Evolutionary conservation across 2,888 invertebrate species (phyloP), one percentile per base, ranked within the genome.

Genomic region (Alitta virens): DNA sequence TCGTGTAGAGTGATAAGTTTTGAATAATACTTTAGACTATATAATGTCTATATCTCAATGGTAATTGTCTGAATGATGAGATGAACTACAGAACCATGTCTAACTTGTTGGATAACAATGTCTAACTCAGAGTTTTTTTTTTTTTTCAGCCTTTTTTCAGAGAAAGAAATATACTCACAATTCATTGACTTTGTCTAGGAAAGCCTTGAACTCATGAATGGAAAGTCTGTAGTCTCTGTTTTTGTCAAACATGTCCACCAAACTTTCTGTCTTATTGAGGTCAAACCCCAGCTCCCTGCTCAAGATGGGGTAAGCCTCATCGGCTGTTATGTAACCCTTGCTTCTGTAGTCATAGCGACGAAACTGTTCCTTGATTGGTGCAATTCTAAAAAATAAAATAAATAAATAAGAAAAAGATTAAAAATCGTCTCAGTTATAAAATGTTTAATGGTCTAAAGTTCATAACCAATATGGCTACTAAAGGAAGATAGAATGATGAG

Each of bases 171-270:
- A 33, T n/a, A 65, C 69, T 63, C 42, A 69, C 69, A 69, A 40
- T 46, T 69, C 62, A 33, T 66, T 61, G 16, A 68, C 62, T 25
- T 58, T 58, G 16, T 57, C 49, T 2, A 61, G 55, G 57, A 69
- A 69, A 18, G 51, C 38, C 23, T 63, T 56, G 54, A 70, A 70
- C 56, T 70, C 70, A 2, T 59, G 54, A 16, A 70, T 63, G 26
- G 64, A 67, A 26, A 70, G 66, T 55, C 62, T 33, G 49, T 66
- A 69, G 60, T 70, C 70, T 18, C 58, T 62, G 59, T 70, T 70
- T 51, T 63, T 65, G 65, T 70, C 70, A 25, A 53, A 70, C 58
- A 53, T 49, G 40, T 67, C 60, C 23, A 70, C 54, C 18, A 70
- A 27, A 2, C 57, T 58, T 33, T 70, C 68, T 23, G 68, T 69